These are phyloP conservation scores for Torymus aiolomorphi DNA, from an alignment of 2,888 invertebrate species.

Conservation along the genomic window DNA sequence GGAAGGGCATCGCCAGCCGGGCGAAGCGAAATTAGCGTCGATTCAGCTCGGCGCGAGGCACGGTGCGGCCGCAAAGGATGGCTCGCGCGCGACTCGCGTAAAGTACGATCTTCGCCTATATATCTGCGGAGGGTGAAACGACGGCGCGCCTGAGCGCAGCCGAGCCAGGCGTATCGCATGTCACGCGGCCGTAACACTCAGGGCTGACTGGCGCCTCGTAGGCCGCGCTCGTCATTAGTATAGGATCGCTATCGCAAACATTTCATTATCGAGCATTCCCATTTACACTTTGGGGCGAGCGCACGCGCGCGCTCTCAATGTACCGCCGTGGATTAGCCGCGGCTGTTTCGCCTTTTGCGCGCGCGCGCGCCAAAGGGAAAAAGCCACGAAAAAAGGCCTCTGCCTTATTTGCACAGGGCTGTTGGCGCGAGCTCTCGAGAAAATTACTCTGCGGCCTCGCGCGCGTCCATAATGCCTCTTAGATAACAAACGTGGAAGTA, in stretches of 20 bases:
- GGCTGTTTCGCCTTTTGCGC: not conserved
- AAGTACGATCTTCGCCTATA: slow-evolving; percentile 10
- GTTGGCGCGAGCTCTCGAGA: slow-evolving; percentile 31
- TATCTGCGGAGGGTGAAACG: not conserved
- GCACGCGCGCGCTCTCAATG: not conserved
- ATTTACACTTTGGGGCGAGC: slow-evolving; percentile 6
- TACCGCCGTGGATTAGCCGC: not conserved
- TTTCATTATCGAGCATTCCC: slow-evolving; percentile 48
- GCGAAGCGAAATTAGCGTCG: slow-evolving; percentile 25
- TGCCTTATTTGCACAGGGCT: not conserved
- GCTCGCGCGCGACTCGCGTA: not conserved
- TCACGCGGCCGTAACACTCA: slow-evolving; percentile 38
- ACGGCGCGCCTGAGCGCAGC: too few relatives aligned
- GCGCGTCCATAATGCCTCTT: not conserved
- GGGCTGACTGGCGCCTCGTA: slow-evolving; percentile 1
- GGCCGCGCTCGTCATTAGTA: slow-evolving; percentile 34
- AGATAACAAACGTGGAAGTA: slow-evolving; percentile 4
- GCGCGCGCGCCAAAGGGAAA: too few relatives aligned
- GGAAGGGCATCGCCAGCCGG: not conserved
- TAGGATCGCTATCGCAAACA: slow-evolving; percentile 49
- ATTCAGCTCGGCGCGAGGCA: slow-evolving; percentile 2
- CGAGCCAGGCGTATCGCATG: slow-evolving; percentile 39
- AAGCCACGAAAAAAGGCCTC: too few relatives aligned
- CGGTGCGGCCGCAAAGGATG: not conserved
- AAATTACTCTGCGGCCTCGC: slow-evolving; percentile 13